phyloP scores from a whole-genome alignment of 1,140 invertebrate species.

The Megalonaias nervosa region DNA sequence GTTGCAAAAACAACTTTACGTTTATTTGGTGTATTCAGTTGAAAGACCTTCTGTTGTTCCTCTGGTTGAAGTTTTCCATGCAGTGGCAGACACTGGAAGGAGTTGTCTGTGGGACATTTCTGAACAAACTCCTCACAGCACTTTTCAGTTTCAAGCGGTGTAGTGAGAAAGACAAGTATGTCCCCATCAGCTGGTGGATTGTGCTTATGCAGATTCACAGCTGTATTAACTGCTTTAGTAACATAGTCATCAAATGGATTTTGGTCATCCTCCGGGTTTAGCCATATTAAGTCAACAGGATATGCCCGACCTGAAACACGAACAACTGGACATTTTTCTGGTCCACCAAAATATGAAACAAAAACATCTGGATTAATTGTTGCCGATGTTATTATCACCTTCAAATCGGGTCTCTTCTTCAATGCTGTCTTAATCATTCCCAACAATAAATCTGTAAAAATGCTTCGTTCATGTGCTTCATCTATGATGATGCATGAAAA shows the following conservation, averaged over 20 bases:
- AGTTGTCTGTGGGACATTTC: conserved; percentile 9
- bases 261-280: conserved; percentile 90
- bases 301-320: conserved; percentile 89
- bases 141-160: conserved; percentile 63
- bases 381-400: conserved; percentile 67
- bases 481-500: conserved; percentile 94
- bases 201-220: conserved; percentile 93
- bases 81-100: conserved; percentile 77
- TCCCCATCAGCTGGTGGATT: conserved; percentile 97
- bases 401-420: conserved; percentile 49
- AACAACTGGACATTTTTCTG: conserved; percentile 91
- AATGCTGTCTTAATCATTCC: conserved; percentile 80
- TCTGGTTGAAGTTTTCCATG: conserved; percentile 98
- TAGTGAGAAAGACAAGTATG: conserved; percentile 95
- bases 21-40: conserved; percentile 37
- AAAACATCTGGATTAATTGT: conserved; percentile 74
- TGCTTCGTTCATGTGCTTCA: conserved; percentile 97
- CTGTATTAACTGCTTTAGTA: conserved; percentile 93
- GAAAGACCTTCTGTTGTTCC: conserved; percentile 83
- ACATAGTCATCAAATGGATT: conserved; percentile 85
- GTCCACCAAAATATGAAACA: conserved; percentile 85
- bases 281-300: conserved; percentile 92
- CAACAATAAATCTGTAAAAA: conserved; percentile 94
- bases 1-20: conserved; percentile 69
- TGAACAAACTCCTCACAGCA: conserved; percentile 46